phyloP scores from a whole-genome alignment of 1,140 invertebrate species.

The Pachypsylla venusta region DNA sequence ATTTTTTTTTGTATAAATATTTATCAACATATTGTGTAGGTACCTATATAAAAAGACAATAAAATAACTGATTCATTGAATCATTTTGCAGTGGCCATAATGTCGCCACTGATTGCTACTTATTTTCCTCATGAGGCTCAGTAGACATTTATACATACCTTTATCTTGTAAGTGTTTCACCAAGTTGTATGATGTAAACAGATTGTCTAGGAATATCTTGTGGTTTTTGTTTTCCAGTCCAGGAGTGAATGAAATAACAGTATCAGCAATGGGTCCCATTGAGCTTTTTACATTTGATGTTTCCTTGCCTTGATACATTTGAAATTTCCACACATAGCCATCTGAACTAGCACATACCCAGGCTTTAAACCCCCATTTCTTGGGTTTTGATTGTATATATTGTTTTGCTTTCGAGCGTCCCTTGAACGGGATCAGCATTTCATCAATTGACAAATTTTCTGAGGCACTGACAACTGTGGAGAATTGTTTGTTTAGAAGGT shows the following conservation, averaged over 20 bases:
- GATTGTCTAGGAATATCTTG: slow-evolving; percentile 21
- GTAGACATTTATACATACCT: too few relatives aligned
- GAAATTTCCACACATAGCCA: slow-evolving; percentile 21
- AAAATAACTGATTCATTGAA: too few relatives aligned
- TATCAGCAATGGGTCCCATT: too few relatives aligned
- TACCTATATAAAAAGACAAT: too few relatives aligned
- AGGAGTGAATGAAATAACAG: slow-evolving; percentile 7
- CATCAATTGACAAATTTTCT: slow-evolving; percentile 17
- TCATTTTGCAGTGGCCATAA: too few relatives aligned
- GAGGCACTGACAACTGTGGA: slow-evolving; percentile 11
- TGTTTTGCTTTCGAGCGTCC: slow-evolving; percentile 14
- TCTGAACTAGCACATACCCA: slow-evolving; percentile 16
- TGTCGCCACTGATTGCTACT: too few relatives aligned
- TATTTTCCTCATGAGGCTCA: too few relatives aligned
- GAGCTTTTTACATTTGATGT: neutral
- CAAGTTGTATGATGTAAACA: slow-evolving; percentile 17
- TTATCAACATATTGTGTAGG: too few relatives aligned
- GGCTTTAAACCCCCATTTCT: slow-evolving; percentile 19
- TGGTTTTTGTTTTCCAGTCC: slow-evolving; percentile 18
- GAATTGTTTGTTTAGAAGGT: slow-evolving; percentile 13
- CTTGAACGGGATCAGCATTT: slow-evolving; percentile 19
- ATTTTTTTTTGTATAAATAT: too few relatives aligned
- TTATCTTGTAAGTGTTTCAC: neutral
- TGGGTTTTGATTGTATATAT: slow-evolving; percentile 15
- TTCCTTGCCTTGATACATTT: slow-evolving; percentile 20